phyloP scores from a whole-genome alignment of 2,888 invertebrate genomes.

The Marronus borbonicus region DNA sequence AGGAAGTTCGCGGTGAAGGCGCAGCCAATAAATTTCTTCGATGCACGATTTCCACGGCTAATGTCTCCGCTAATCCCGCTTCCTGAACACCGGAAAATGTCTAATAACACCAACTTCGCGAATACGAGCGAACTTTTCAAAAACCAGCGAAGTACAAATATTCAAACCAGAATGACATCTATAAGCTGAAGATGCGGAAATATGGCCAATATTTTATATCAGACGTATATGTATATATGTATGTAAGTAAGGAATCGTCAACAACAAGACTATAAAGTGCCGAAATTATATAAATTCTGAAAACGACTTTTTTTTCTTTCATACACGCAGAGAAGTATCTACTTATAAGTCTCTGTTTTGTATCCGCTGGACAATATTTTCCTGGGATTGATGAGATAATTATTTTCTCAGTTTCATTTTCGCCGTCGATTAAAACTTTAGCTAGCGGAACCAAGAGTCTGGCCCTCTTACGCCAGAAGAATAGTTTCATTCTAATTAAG shows the following conservation, averaged over 20 bases:
- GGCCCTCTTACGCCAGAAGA: too few species aligned
- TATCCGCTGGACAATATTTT: too few species aligned
- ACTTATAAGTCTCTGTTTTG: too few species aligned
- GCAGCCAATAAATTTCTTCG: not conserved
- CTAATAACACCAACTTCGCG: slow-evolving; percentile 39
- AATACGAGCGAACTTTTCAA: slow-evolving; percentile 3
- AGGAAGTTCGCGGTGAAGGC: not conserved
- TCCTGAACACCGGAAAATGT: slow-evolving; percentile 31
- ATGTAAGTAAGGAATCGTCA: not conserved
- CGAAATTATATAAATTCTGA: too few species aligned
- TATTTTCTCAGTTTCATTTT: too few species aligned
- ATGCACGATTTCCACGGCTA: slow-evolving; percentile 10
- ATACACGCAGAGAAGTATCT: too few species aligned
- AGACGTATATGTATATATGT: not conserved
- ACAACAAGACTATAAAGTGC: not conserved
- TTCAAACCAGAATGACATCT: slow-evolving; percentile 8
- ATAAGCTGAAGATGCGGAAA: slow-evolving; percentile 11
- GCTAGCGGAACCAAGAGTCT: too few species aligned
- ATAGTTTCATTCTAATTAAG: too few species aligned
- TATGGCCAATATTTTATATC: slow-evolving; percentile 16
- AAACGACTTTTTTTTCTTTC: too few species aligned
- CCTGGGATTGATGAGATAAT: too few species aligned
- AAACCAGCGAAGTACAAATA: not conserved
- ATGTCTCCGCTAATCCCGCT: slow-evolving; percentile 16
- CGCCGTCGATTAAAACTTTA: too few species aligned